Evolutionary conservation across 2,888 invertebrate genomes (phyloP).

Genomic region (Malthinus flaveolus): DNA sequence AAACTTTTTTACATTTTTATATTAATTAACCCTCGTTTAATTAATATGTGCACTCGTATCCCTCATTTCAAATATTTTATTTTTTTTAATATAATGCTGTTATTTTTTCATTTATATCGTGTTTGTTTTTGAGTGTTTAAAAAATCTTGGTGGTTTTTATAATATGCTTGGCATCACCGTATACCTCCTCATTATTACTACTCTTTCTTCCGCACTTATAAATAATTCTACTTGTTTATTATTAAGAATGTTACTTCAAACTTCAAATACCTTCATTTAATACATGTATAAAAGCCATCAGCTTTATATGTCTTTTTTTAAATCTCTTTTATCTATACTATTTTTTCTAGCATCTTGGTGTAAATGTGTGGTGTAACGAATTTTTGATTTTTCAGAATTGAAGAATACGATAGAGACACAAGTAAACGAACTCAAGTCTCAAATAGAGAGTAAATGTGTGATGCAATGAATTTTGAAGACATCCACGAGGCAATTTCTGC

Average conservation of each 20-base stretch:
- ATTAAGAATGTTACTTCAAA: background rate
- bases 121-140: slow-evolving; percentile 6
- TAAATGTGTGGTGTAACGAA: slow-evolving; percentile 26
- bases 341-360: slow-evolving; percentile 27
- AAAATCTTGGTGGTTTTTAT: slow-evolving; percentile 24
- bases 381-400: slow-evolving; percentile 77
- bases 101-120: slow-evolving; percentile 7
- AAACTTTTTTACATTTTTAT: too few species aligned
- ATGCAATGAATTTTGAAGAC: slow-evolving; percentile 77
- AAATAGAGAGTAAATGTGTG: slow-evolving; percentile 95
- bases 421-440: slow-evolving; percentile 94
- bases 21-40: too few species aligned
- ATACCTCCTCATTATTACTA: background rate
- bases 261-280: slow-evolving; percentile 1
- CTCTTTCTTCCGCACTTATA: slow-evolving; percentile 11
- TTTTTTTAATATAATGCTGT: slow-evolving; percentile 1
- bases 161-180: slow-evolving; percentile 13
- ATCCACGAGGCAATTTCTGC: slow-evolving; percentile 53
- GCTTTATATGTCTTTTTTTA: slow-evolving; percentile 12
- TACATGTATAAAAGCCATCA: slow-evolving; percentile 20
- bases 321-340: slow-evolving; percentile 10
- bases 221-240: background rate
- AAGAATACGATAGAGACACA: slow-evolving; percentile 97
- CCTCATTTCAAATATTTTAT: background rate
- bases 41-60: too few species aligned